phyloP scores from a whole-genome alignment of 2,113 vertebrate species.

The Stigmatopora argus region DNA sequence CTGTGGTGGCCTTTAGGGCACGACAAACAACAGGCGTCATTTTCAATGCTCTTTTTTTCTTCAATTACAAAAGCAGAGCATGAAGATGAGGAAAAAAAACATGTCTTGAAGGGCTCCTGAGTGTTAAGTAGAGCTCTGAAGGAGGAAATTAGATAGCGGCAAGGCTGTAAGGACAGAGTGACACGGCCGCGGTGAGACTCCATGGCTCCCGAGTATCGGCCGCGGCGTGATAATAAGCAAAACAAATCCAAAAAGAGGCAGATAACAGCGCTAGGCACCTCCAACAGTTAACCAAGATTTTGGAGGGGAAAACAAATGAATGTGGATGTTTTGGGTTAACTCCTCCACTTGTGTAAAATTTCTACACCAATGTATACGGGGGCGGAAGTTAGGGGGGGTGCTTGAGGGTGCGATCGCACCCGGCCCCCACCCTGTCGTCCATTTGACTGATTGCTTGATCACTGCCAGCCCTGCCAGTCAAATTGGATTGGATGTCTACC shows the following conservation, averaged over 20 bases:
- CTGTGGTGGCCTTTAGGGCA: constrained; percentile 85
- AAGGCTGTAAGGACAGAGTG: constrained; percentile 69
- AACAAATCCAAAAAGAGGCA: constrained; percentile 50
- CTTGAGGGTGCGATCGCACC: too few relatives aligned
- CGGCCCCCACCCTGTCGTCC: too few relatives aligned
- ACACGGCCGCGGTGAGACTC: constrained; percentile 65
- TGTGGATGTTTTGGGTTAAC: neutral
- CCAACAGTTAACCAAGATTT: constrained; percentile 28
- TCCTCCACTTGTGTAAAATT: neutral
- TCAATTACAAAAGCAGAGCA: constrained; percentile 15
- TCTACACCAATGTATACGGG: neutral
- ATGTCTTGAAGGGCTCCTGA: constrained; percentile 19
- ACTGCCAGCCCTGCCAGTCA: too few relatives aligned
- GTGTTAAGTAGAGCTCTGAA: constrained; percentile 26
- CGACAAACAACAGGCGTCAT: constrained; percentile 16
- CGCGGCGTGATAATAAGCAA: constrained; percentile 59
- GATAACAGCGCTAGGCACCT: constrained; percentile 57
- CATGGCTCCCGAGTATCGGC: constrained; percentile 62
- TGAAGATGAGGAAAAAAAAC: constrained; percentile 16
- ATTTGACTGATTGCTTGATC: too few relatives aligned
- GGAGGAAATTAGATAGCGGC: constrained; percentile 44
- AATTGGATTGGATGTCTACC: too few relatives aligned
- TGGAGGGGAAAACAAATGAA: neutral
- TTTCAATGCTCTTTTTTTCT: constrained; percentile 11
- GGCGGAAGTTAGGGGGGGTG: too few relatives aligned